These are phyloP conservation scores for Orchesella cincta DNA, from an alignment of 1,140 invertebrate species.

Conservation along the genomic window DNA sequence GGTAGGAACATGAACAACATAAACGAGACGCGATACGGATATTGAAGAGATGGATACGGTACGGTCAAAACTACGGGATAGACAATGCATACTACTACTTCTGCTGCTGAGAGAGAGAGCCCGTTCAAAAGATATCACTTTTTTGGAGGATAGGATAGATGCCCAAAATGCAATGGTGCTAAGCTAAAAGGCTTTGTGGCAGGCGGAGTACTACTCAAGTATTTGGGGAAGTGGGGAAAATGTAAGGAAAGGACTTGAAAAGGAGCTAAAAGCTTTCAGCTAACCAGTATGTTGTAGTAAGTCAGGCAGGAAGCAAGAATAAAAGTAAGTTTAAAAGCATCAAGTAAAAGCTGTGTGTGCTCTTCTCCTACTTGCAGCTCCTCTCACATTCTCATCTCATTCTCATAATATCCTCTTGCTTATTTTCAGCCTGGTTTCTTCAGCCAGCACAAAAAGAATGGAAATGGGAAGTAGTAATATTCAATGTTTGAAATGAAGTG, in stretches of 20 bases:
- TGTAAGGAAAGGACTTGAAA: slow-evolving; percentile 26
- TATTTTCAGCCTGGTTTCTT: slow-evolving; percentile 8
- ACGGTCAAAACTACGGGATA: neutral
- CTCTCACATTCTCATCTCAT: slow-evolving; percentile 20
- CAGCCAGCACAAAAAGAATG: neutral
- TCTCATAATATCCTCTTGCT: slow-evolving; percentile 24
- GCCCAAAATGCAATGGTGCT: slow-evolving; percentile 9
- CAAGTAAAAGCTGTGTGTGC: slow-evolving; percentile 11
- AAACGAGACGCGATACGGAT: neutral
- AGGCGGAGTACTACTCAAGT: neutral
- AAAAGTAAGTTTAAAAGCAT: slow-evolving; percentile 28
- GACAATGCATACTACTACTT: slow-evolving; percentile 13
- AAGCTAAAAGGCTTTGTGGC: slow-evolving; percentile 20
- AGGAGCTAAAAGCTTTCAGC: slow-evolving; percentile 18
- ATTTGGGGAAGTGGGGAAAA: slow-evolving; percentile 14
- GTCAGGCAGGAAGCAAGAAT: slow-evolving; percentile 15
- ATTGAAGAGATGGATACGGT: neutral
- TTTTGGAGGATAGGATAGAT: slow-evolving; percentile 5
- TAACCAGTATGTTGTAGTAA: slow-evolving; percentile 7
- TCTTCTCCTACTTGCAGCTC: neutral
- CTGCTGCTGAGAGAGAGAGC: neutral
- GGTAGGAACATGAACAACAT: neutral
- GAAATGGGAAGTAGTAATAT: slow-evolving; percentile 28
- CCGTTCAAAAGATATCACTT: slow-evolving; percentile 12
- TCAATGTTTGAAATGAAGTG: slow-evolving; percentile 24